These are phyloP conservation scores for Maccullochella peelii DNA, from an alignment of 2,113 vertebrate genomes.

Conservation along the genomic window DNA sequence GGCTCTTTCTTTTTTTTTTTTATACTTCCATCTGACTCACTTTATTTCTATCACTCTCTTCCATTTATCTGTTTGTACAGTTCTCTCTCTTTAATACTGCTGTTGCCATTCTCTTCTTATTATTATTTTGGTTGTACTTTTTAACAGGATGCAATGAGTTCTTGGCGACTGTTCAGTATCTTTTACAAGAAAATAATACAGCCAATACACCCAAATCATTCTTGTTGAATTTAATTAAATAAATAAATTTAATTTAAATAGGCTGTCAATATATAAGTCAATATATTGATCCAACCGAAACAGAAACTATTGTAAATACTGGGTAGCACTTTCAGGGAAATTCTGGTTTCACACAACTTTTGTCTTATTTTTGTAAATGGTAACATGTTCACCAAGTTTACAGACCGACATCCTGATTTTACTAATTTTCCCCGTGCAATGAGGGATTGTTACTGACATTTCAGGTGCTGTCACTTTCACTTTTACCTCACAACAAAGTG, in stretches of 20 bases:
- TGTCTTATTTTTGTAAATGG: not conserved
- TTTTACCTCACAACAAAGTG: not conserved
- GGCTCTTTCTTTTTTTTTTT: not conserved
- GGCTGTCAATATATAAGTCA: no score
- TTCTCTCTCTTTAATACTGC: not conserved
- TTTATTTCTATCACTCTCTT: constrained; percentile 13
- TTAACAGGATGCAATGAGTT: not conserved
- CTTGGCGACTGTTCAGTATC: not conserved
- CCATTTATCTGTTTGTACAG: not conserved
- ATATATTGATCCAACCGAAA: not conserved
- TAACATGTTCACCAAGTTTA: not conserved
- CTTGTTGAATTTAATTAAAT: not conserved
- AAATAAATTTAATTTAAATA: not conserved
- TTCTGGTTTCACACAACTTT: not conserved
- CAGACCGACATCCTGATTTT: no score
- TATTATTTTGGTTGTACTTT: not conserved
- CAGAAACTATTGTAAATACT: not conserved
- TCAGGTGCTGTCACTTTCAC: not conserved
- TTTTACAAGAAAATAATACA: not conserved
- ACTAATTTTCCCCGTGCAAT: not conserved
- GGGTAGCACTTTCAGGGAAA: not conserved
- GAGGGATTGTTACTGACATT: no score
- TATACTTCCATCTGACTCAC: not conserved
- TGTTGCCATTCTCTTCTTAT: not conserved
- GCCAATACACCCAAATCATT: not conserved